Evolutionary conservation across 2,113 vertebrate species (phyloP).

Genomic region (Anoura caudifer): DNA sequence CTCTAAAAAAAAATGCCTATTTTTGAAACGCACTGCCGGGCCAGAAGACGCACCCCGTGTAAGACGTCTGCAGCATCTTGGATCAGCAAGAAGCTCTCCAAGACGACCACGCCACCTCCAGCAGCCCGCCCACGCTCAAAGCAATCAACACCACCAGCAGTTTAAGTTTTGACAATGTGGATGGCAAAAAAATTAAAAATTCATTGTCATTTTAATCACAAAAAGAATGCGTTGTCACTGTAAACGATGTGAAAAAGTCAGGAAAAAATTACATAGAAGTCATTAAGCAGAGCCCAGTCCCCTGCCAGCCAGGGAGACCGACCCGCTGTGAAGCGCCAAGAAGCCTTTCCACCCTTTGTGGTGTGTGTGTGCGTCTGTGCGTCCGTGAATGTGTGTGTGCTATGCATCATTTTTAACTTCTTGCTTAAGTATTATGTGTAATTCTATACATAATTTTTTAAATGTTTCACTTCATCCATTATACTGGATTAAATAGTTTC

Average conservation of each 20-base stretch:
- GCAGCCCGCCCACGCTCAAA: accelerated
- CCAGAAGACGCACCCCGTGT: not conserved
- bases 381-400: not conserved
- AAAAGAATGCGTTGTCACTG: not conserved
- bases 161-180: not conserved
- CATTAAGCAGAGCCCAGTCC: not conserved
- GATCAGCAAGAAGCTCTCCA: not conserved
- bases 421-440: not conserved
- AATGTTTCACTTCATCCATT: not conserved
- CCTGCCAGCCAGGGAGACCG: not conserved
- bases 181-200: not conserved
- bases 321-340: accelerated
- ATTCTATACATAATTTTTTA: not conserved
- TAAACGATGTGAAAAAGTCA: not conserved
- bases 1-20: not conserved
- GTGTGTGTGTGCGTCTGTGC: not conserved
- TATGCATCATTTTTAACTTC: not conserved
- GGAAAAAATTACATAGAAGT: not conserved
- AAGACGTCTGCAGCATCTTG: not conserved
- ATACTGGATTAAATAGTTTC: not conserved
- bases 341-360: not conserved
- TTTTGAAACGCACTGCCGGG: not conserved
- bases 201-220: not conserved
- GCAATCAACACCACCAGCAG: not conserved
- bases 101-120: accelerated